These are phyloP conservation scores for Centruroides sculpturatus DNA, from an alignment of 1,140 invertebrate genomes.

Conservation along the genomic window DNA sequence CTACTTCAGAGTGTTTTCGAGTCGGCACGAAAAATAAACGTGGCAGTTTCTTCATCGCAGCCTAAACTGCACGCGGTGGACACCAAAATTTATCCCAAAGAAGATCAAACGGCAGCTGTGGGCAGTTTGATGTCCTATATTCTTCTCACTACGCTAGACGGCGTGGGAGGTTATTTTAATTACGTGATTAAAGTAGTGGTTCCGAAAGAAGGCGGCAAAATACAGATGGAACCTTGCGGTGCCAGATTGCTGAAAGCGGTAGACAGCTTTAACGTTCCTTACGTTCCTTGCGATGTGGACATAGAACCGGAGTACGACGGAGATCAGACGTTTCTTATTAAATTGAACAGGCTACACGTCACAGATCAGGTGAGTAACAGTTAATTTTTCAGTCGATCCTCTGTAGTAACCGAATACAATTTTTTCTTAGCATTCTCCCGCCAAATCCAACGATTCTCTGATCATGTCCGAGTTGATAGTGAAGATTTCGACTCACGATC, in stretches of 20 bases:
- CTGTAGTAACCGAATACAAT: background rate
- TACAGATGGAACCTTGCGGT: constrained; percentile 15
- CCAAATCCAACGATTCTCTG: constrained; percentile 12
- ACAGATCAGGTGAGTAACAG: constrained; percentile 13
- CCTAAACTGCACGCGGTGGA: no score
- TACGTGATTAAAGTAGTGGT: constrained; percentile 12
- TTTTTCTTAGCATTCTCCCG: constrained; percentile 2
- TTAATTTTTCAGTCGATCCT: background rate
- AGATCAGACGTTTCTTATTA: constrained; percentile 10
- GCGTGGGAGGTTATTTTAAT: constrained; percentile 5
- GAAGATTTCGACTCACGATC: constrained; percentile 5
- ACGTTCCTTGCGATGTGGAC: constrained; percentile 9
- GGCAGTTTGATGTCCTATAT: no score
- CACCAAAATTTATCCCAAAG: no score
- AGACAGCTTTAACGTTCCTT: constrained; percentile 18
- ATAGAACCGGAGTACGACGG: constrained; percentile 8
- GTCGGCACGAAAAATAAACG: no score
- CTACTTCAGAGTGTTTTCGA: no score
- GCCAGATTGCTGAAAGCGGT: constrained; percentile 12
- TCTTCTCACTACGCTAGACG: no score
- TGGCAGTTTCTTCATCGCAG: no score
- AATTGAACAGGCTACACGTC: constrained; percentile 18
- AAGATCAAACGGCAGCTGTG: no score
- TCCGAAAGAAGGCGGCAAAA: background rate
- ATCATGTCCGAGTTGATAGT: constrained; percentile 12